These are phyloP conservation scores for Anastrepha ludens DNA, from an alignment of 1,140 invertebrate genomes.

Conservation along the genomic window DNA sequence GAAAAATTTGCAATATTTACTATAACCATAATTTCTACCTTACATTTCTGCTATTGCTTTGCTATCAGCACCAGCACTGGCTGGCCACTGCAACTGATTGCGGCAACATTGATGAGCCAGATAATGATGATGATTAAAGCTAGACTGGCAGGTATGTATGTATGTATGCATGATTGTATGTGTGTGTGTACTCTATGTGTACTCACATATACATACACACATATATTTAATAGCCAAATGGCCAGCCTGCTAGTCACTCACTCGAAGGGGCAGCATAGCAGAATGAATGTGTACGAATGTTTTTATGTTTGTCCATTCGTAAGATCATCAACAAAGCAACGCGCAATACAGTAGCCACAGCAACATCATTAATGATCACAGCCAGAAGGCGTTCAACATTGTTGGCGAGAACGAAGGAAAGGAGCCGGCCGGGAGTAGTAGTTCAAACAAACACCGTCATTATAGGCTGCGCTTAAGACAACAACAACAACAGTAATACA, in stretches of 20 bases:
- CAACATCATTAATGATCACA: constrained; percentile 42
- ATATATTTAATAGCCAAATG: not conserved
- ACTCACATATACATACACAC: too few relatives aligned
- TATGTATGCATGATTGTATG: too few relatives aligned
- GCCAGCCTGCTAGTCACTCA: not conserved
- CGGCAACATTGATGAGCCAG: not conserved
- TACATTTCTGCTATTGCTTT: not conserved
- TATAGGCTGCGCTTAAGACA: not conserved
- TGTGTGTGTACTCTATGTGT: too few relatives aligned
- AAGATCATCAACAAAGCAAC: constrained; percentile 19
- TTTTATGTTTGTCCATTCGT: not conserved
- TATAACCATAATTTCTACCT: not conserved
- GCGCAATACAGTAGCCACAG: constrained; percentile 69
- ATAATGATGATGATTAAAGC: constrained; percentile 49
- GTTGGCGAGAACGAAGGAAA: not conserved
- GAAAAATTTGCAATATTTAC: not conserved
- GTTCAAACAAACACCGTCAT: constrained; percentile 63
- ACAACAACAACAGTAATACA: constrained; percentile 63
- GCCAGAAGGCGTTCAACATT: constrained; percentile 19
- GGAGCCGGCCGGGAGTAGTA: constrained; percentile 49
- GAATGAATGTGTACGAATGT: not conserved
- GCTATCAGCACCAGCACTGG: not conserved
- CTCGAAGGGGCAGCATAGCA: not conserved
- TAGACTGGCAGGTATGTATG: not conserved
- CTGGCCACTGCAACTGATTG: not conserved